phyloP scores from a whole-genome alignment of 64 coral and sea anemone genomes.

The Porites australiensis region DNA sequence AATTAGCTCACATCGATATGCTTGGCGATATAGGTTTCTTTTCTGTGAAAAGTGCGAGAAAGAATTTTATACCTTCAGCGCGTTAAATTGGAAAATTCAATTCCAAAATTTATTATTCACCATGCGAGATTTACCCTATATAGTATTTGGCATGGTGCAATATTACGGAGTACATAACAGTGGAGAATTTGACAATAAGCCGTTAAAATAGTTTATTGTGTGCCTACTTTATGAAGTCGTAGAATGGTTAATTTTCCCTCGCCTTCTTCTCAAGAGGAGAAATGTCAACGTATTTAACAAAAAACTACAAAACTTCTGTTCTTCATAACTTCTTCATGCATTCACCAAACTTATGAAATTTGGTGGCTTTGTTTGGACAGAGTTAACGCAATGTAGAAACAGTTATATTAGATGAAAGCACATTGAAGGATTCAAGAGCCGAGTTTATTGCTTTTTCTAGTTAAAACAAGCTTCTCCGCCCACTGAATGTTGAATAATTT shows the following conservation, averaged over 20 bases:
- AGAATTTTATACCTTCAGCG: no score
- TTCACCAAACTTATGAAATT: background rate
- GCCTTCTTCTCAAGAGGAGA: background rate
- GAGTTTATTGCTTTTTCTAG: background rate
- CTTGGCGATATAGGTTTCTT: no score
- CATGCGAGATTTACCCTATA: background rate
- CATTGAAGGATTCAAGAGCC: background rate
- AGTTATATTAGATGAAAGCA: background rate
- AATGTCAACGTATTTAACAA: background rate
- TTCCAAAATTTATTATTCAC: no score
- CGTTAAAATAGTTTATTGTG: background rate
- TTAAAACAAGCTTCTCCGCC: background rate
- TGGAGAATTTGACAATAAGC: background rate
- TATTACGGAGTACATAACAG: no score
- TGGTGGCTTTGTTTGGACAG: background rate
- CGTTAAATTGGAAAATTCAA: no score
- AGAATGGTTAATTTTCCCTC: background rate
- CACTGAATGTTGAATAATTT: background rate
- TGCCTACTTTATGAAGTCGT: constrained; percentile 25
- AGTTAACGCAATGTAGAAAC: background rate
- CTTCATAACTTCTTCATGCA: background rate
- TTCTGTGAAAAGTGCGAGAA: no score
- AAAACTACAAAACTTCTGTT: background rate
- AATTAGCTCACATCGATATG: no score
- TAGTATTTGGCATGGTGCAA: background rate